Conservation (phyloP, 2,888 invertebrate genomes). For the Drosophila maculinotata region DNA sequence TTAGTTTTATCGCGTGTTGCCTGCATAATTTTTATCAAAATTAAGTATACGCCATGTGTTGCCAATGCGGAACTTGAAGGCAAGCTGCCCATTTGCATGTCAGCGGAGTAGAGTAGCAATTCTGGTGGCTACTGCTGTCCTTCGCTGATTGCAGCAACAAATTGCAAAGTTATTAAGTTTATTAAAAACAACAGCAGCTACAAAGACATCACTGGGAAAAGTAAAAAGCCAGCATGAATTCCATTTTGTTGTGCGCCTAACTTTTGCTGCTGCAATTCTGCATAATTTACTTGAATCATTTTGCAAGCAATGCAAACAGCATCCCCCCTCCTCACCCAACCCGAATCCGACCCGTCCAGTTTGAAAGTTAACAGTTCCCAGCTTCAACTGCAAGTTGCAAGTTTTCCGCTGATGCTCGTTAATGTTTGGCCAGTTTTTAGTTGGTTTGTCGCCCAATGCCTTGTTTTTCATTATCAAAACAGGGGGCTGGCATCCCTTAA, state of each 20-base stretch:
- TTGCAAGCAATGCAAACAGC: slow-evolving; percentile 66
- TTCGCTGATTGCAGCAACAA: slow-evolving; percentile 71
- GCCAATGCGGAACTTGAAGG: slow-evolving; percentile 21
- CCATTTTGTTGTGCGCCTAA: slow-evolving; percentile 69
- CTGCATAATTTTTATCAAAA: slow-evolving; percentile 63
- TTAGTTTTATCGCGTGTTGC: slow-evolving; percentile 57
- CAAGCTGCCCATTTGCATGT: slow-evolving; percentile 61
- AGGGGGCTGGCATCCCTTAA: slow-evolving; percentile 37
- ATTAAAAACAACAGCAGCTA: slow-evolving; percentile 68
- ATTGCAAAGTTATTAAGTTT: slow-evolving; percentile 78
- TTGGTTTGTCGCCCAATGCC: slow-evolving; percentile 13
- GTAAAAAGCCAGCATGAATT: slow-evolving; percentile 55
- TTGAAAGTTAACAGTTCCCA: slow-evolving; percentile 38
- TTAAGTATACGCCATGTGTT: slow-evolving; percentile 72
- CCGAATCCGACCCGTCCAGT: background rate
- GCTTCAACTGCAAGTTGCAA: slow-evolving; percentile 55
- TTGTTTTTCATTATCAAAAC: slow-evolving; percentile 60
- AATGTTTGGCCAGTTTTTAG: slow-evolving; percentile 66
- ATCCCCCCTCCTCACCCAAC: background rate
- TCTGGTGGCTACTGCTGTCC: slow-evolving; percentile 39
- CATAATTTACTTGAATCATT: slow-evolving; percentile 75
- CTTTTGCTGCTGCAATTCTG: slow-evolving; percentile 71
- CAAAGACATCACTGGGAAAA: slow-evolving; percentile 56
- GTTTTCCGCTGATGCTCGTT: slow-evolving; percentile 74
- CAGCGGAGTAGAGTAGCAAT: slow-evolving; percentile 29